phyloP scores from a whole-genome alignment of 2,113 vertebrate species.

The Pungitius pungitius region DNA sequence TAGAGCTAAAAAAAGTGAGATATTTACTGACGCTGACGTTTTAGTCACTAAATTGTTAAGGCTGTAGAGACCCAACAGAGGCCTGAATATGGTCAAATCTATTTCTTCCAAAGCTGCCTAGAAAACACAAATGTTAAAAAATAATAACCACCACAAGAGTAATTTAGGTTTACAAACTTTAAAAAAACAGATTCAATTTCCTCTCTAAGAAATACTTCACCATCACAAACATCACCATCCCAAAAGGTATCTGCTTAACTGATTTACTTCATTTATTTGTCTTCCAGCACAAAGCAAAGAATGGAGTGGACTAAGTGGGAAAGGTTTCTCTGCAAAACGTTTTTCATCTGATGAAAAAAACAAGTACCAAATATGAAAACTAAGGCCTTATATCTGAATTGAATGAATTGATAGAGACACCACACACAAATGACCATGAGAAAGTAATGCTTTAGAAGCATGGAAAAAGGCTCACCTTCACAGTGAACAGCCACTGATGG shows the following conservation, averaged over 20 bases:
- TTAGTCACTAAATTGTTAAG: background rate
- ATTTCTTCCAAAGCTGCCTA: no score
- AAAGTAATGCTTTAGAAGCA: background rate
- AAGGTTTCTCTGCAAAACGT: background rate
- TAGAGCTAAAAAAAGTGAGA: background rate
- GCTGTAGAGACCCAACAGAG: no score
- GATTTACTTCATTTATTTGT: background rate
- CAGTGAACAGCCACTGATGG: slow-evolving; percentile 96
- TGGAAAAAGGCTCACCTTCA: slow-evolving; percentile 86
- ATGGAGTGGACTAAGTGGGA: background rate
- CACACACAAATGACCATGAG: background rate
- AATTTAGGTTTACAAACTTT: no score
- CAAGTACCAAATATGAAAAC: no score
- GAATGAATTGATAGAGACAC: background rate
- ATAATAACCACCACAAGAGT: no score
- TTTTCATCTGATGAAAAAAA: background rate
- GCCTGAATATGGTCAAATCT: no score
- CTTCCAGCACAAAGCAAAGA: background rate
- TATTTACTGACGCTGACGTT: background rate
- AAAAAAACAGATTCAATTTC: no score
- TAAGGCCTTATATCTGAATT: no score
- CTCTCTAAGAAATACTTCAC: no score
- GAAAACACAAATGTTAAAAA: no score
- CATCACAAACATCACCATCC: no score
- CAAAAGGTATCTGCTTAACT: no score